Conservation (phyloP, 2,888 invertebrate species). For the Acanthoscelides obtectus region DNA sequence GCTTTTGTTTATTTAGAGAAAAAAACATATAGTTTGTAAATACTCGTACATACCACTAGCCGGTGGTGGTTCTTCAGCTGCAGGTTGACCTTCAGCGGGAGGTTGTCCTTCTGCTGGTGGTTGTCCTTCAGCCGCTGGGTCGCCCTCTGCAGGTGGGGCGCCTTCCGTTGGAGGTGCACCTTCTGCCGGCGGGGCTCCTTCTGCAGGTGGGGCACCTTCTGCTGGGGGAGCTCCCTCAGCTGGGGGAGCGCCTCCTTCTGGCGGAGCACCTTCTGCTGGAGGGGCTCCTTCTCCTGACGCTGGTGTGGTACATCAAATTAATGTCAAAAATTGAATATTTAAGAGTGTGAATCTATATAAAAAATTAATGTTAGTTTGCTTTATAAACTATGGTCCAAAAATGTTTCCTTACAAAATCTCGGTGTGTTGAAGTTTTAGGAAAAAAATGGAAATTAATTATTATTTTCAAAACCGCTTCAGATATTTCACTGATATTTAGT, state of each 20-base stretch:
- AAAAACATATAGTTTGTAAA: too few species aligned
- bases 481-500: too few species aligned
- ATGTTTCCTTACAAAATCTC: too few species aligned
- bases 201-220: constrained; percentile 38
- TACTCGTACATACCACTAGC: not conserved
- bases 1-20: too few species aligned
- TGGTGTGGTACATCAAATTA: too few species aligned
- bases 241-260: constrained; percentile 37
- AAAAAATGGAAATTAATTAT: too few species aligned
- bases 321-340: too few species aligned
- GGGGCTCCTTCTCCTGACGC: constrained; percentile 35
- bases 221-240: constrained; percentile 25
- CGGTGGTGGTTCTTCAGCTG: constrained; percentile 32
- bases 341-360: too few species aligned
- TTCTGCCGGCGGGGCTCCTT: constrained; percentile 32
- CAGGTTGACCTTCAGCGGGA: constrained; percentile 36
- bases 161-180: constrained; percentile 34
- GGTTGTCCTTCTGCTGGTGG: constrained; percentile 18
- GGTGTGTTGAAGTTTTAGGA: too few species aligned
- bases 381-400: too few species aligned
- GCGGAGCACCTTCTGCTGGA: constrained; percentile 24
- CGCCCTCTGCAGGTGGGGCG: constrained; percentile 30
- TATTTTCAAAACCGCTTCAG: too few species aligned
- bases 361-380: too few species aligned
- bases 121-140: constrained; percentile 38